These are phyloP conservation scores for Phaenicophaeus curvirostris DNA, from an alignment of 2,797 vertebrate genomes.

Conservation along the genomic window DNA sequence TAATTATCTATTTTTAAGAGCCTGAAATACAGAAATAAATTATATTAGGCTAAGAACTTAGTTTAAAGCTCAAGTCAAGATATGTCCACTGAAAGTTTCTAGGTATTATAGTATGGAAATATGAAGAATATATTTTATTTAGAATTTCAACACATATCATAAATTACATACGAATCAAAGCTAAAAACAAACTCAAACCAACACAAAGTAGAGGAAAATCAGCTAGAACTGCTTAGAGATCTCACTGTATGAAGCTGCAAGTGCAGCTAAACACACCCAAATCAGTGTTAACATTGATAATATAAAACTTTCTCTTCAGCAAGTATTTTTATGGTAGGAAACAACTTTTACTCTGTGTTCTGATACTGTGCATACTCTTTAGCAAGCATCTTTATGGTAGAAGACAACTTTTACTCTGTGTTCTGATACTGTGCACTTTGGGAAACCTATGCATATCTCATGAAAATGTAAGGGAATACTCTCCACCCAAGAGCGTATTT, in stretches of 20 bases:
- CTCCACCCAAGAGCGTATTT: rapidly evolving
- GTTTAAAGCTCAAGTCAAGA: neutral
- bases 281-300: neutral
- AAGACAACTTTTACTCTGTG: neutral
- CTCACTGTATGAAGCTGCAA: neutral
- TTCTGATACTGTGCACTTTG: neutral
- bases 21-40: neutral
- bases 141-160: neutral
- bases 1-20: neutral
- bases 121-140: neutral
- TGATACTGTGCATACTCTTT: no score
- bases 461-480: neutral
- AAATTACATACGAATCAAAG: neutral
- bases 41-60: neutral
- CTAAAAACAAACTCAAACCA: neutral
- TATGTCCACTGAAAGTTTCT: neutral
- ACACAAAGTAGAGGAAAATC: neutral
- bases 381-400: neutral
- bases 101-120: neutral
- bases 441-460: neutral
- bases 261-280: neutral
- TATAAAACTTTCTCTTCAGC: no score
- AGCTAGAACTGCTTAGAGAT: neutral
- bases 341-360: no score
- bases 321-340: no score